Conservation (phyloP, 2,113 vertebrate species). For the Columba livia region DNA sequence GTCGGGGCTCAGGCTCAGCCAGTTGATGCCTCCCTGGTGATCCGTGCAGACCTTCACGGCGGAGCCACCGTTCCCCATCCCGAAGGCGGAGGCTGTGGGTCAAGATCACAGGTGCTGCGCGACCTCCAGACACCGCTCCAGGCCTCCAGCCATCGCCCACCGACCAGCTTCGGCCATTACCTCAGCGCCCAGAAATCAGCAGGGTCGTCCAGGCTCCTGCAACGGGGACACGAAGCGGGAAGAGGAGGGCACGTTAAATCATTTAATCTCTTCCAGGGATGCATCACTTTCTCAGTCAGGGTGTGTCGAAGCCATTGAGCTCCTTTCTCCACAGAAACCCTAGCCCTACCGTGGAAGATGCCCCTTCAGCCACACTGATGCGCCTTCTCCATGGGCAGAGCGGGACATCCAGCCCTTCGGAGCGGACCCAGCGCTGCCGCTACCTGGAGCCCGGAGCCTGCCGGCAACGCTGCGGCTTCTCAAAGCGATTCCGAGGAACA, state of each 20-base stretch:
- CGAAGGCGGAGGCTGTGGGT: neutral
- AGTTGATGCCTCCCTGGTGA: slow-evolving; percentile 84
- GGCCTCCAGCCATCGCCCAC: neutral
- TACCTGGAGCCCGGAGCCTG: neutral
- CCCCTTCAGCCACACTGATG: neutral
- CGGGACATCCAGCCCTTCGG: neutral
- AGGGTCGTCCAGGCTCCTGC: neutral
- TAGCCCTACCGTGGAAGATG: neutral
- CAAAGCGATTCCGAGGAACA: neutral
- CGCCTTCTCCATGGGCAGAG: neutral
- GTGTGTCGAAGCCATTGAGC: rapidly evolving
- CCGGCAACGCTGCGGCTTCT: neutral
- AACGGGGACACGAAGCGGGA: neutral
- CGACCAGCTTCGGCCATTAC: neutral
- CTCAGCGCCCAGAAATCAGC: neutral
- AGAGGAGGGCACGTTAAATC: neutral
- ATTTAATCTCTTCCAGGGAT: neutral
- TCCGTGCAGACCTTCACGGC: slow-evolving; percentile 78
- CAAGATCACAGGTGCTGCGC: neutral
- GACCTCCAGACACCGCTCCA: neutral
- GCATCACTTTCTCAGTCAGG: neutral
- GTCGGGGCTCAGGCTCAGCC: slow-evolving; percentile 83
- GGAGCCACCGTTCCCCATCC: slow-evolving; percentile 79
- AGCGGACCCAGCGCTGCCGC: neutral
- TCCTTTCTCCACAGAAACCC: neutral